Evolutionary conservation across 2,113 vertebrate genomes (phyloP), one percentile per base, ranked within the genome.

Genomic region (Centropus unirufus): DNA sequence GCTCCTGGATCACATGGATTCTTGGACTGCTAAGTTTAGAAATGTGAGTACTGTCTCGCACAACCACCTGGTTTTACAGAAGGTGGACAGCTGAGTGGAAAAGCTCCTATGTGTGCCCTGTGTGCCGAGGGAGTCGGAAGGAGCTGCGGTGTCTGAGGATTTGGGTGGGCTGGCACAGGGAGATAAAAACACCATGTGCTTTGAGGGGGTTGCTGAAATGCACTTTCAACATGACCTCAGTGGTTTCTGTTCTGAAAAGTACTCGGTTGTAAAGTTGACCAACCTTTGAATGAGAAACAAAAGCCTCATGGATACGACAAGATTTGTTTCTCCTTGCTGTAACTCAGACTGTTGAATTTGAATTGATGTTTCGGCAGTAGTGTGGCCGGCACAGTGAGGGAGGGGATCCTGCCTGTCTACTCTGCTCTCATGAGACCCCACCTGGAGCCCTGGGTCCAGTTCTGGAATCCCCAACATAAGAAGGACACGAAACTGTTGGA

Each of bases 1-100:
- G 40, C 97, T 99, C 42, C 97, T 98, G 40, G 98, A 99, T 32
- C 98, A 98, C 90, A 98, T 98, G 66, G 99, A 99, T 89, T 98
- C 98, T 73, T 99, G 99, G 99, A 99, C 99, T 0, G 99, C 99
- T 1, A 99, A 99, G 81, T 98, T 99, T 75, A 98, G 99, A 98
- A 99, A 99, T 40, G 99, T 99, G 57, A 98, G 98, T 96, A 23
- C 80, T 36, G 2, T 47, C 16, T 39, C 55, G 15, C 9, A 21
- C 46, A 4, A 4, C 46, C 18, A 14, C 30, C 40, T 22, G 26
- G 4, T 5, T 36, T 85, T 54, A 34, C 4, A 8, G 34, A 69
- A 39, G 12, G 11, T 17, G 14, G 2, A 1, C 8, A 73, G 49
- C 32, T 8, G 12, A 6, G 14, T 6, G n/a, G 55, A 39, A 15